A percentile compares a stretch with the other conserved stretches of the same genome.
Evolutionary conservation across 1,140 invertebrate genomes (phyloP).

Genomic region (Ruditapes philippinarum): DNA sequence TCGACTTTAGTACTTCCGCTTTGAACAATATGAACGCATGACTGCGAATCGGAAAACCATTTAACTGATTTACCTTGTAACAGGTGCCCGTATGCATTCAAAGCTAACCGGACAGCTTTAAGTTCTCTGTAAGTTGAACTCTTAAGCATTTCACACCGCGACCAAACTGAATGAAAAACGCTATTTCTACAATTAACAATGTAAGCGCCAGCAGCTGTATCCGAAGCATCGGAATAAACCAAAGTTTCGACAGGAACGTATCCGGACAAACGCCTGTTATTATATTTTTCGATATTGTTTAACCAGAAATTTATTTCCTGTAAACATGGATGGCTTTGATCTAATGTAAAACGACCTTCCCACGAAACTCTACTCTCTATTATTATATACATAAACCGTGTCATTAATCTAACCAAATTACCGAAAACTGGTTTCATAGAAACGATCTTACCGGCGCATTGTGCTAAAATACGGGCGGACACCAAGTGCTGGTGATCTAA

Average conservation of each 20-base stretch:
- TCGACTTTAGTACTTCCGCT: conserved; percentile 11
- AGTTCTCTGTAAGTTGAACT: conserved; percentile 20
- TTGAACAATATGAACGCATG: not conserved
- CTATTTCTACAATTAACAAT: not conserved
- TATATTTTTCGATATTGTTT: not conserved
- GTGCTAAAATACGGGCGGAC: conserved; percentile 29
- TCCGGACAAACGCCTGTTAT: not conserved
- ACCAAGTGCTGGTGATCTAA: not conserved
- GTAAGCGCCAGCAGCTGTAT: not conserved
- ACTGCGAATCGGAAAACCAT: not conserved
- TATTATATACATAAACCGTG: not conserved
- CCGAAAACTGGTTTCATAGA: conserved; percentile 63
- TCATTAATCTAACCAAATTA: conserved; percentile 49
- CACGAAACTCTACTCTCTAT: not conserved
- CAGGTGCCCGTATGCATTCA: not conserved
- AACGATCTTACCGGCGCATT: conserved; percentile 52
- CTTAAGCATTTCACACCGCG: not conserved
- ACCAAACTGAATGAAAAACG: not conserved
- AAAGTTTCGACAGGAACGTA: not conserved
- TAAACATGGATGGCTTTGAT: not conserved
- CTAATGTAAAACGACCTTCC: not conserved
- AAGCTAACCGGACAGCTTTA: not conserved
- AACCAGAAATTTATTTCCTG: conserved; percentile 17
- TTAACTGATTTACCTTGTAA: conserved; percentile 1
- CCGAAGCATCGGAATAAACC: conserved; percentile 25